Conservation (phyloP, 2,797 vertebrate species). For the Rachycentron canadum region DNA sequence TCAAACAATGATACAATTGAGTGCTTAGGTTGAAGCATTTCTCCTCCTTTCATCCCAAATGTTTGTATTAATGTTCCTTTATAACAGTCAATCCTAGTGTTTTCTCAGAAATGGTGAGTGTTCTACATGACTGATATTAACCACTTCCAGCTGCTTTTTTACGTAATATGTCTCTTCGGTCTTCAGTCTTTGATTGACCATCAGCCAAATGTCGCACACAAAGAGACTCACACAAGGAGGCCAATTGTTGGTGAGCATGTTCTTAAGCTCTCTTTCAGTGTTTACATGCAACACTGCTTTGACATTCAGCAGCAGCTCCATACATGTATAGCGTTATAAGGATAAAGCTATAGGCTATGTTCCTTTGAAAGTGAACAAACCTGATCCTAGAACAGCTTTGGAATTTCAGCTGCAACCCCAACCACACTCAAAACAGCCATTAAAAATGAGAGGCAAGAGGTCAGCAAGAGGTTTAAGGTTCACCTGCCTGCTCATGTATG, state of each 20-base stretch:
- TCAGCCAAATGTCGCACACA: conserved; percentile 38
- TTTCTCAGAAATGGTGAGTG: conserved; percentile 13
- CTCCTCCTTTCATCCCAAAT: conserved; percentile 16
- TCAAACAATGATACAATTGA: conserved; percentile 5
- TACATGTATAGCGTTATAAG: conserved; percentile 32
- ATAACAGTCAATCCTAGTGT: not conserved
- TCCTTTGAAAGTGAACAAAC: conserved; percentile 30
- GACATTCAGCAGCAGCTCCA: conserved; percentile 43
- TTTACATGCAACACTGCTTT: conserved; percentile 29
- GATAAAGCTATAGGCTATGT: conserved; percentile 9
- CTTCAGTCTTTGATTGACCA: conserved; percentile 14
- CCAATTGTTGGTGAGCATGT: conserved; percentile 38
- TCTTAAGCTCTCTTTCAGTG: conserved; percentile 20
- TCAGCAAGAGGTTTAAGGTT: conserved; percentile 17
- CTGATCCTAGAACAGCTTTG: conserved; percentile 13
- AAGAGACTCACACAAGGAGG: conserved; percentile 31
- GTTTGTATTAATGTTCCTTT: conserved; percentile 16
- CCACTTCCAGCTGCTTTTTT: conserved; percentile 16
- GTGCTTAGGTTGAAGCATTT: not conserved
- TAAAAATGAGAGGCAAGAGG: conserved; percentile 36
- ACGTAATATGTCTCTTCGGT: conserved; percentile 21
- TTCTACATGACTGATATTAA: conserved; percentile 23
- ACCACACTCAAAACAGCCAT: conserved; percentile 23
- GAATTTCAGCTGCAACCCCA: conserved; percentile 31
- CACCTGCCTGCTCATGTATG: conserved; percentile 33